Conservation (phyloP, 2,113 vertebrate genomes). For the Gymnocephalus cernua region DNA sequence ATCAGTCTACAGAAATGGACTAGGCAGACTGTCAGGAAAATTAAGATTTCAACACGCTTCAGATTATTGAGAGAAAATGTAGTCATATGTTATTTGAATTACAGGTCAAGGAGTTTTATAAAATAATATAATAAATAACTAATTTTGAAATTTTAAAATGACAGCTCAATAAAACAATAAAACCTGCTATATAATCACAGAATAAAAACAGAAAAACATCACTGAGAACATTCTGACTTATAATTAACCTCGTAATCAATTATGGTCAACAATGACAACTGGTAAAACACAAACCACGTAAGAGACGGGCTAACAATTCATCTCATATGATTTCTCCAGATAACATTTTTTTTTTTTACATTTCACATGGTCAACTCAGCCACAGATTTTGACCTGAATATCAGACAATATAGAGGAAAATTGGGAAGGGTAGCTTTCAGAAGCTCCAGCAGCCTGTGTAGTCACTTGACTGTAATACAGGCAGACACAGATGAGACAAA, state of each 20-base stretch:
- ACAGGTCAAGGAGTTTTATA: background rate
- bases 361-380: background rate
- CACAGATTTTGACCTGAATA: background rate
- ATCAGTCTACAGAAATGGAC: background rate
- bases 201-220: background rate
- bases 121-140: background rate
- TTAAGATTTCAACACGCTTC: background rate
- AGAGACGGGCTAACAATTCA: background rate
- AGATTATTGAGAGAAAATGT: background rate
- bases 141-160: background rate
- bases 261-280: background rate
- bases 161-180: background rate
- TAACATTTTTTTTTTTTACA: too few relatives aligned
- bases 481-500: slow-evolving; percentile 39
- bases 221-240: background rate
- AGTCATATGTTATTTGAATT: background rate
- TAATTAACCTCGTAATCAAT: background rate
- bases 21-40: slow-evolving; percentile 7
- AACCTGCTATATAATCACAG: background rate
- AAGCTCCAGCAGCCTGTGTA: slow-evolving; percentile 21
- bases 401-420: background rate
- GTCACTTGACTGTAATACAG: slow-evolving; percentile 44
- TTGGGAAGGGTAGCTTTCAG: background rate
- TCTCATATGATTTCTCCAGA: background rate
- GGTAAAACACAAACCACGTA: background rate